Percentiles rank a stretch among this genome's conserved stretches.
phyloP scores from a whole-genome alignment of 2,113 vertebrate species.

The Campylomormyrus numenius region DNA sequence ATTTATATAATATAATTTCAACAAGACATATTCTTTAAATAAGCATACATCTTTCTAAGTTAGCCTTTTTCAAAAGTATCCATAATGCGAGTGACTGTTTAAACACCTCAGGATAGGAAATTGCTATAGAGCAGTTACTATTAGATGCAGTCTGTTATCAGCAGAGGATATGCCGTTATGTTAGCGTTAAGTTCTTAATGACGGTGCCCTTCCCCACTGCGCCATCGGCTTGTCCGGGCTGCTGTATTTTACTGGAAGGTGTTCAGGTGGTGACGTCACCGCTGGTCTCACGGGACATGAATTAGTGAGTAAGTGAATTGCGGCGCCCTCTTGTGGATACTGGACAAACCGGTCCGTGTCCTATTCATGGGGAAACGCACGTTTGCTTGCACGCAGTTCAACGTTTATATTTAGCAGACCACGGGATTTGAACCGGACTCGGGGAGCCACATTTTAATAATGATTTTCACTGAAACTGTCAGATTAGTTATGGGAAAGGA shows the following conservation, averaged over 20 bases:
- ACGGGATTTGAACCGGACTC: not conserved
- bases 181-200: not conserved
- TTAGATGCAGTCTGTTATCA: not conserved
- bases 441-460: not conserved
- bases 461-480: not conserved
- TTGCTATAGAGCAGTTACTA: not conserved
- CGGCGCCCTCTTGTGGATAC: not conserved
- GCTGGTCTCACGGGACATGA: not conserved
- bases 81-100: not conserved
- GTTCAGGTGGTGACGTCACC: not conserved
- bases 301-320: not conserved
- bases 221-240: not conserved
- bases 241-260: not conserved
- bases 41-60: not conserved
- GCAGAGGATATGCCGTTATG: not conserved
- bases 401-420: not conserved
- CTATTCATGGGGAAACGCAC: not conserved
- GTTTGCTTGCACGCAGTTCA: not conserved
- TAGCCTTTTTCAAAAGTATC: not conserved
- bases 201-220: not conserved
- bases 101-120: not conserved
- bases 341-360: not conserved
- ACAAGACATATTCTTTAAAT: not conserved
- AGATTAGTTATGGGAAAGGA: not conserved
- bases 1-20: not conserved